These are phyloP conservation scores for Trachops cirrhosus DNA, from an alignment of 2,797 vertebrate genomes.

Conservation along the genomic window DNA sequence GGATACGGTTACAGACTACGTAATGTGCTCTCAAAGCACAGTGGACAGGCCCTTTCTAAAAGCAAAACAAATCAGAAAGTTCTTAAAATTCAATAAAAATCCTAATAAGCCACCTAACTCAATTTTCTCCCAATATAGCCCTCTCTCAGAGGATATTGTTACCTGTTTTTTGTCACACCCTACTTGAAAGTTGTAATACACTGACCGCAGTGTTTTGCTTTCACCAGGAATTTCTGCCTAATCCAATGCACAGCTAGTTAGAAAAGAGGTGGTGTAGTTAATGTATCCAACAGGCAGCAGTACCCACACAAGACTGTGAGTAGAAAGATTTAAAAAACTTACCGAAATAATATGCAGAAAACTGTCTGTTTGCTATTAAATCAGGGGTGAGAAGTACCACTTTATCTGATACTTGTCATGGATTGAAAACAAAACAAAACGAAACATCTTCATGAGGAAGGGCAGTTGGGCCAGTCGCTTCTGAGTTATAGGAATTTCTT, in stretches of 20 bases:
- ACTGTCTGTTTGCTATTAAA: conserved; percentile 18
- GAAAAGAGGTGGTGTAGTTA: neutral
- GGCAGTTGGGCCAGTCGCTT: neutral
- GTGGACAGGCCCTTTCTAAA: neutral
- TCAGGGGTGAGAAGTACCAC: neutral
- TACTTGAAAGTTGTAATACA: conserved; percentile 5
- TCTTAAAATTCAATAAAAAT: conserved; percentile 57
- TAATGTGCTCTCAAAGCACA: conserved; percentile 41
- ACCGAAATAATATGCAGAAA: neutral
- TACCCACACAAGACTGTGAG: neutral
- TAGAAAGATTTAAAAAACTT: conserved; percentile 15
- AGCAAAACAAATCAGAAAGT: conserved; percentile 56
- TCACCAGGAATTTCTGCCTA: conserved; percentile 26
- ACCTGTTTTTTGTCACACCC: conserved; percentile 36
- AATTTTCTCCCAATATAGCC: conserved; percentile 21
- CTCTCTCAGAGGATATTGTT: conserved; percentile 28
- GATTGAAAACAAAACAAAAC: neutral
- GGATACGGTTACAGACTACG: conserved; percentile 3
- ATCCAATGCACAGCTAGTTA: conserved; percentile 20
- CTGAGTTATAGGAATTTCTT: conserved; percentile 26
- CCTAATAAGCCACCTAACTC: conserved; percentile 31
- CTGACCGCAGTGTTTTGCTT: conserved; percentile 11
- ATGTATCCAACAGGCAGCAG: neutral
- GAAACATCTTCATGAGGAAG: neutral
- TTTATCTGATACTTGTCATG: conserved; percentile 18